A percentile compares a stretch with the other conserved stretches of the same genome.
These are phyloP conservation scores for Eupelmus urozonus DNA, from an alignment of 2,888 invertebrate genomes.

Conservation along the genomic window DNA sequence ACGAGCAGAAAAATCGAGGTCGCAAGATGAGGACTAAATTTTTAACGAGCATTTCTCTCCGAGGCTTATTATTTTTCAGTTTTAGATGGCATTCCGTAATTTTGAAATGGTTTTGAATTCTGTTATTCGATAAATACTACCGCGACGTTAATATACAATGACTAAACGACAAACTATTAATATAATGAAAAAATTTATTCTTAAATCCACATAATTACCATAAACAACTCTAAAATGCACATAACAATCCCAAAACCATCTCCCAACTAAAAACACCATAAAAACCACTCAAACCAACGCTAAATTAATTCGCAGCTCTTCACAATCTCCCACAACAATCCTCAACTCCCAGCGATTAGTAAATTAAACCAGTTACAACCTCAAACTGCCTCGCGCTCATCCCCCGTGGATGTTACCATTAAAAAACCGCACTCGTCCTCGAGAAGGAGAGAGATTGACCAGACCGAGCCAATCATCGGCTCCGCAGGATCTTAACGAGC, in stretches of 20 bases:
- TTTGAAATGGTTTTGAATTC: too few species aligned
- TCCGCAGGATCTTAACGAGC: too few species aligned
- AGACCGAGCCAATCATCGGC: background rate
- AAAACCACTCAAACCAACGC: background rate
- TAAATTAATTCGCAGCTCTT: background rate
- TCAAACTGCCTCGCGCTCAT: background rate
- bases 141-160: too few species aligned
- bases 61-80: background rate
- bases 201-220: too few species aligned
- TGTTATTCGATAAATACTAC: too few species aligned
- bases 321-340: background rate
- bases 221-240: too few species aligned
- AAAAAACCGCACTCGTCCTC: conserved; percentile 17
- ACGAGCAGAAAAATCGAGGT: conserved; percentile 21
- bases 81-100: background rate
- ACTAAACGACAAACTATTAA: too few species aligned
- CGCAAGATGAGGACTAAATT: background rate
- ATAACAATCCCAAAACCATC: too few species aligned
- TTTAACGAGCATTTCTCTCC: too few species aligned
- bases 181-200: too few species aligned
- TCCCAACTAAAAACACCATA: too few species aligned
- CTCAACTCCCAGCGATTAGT: background rate
- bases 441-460: background rate
- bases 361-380: conserved; percentile 22
- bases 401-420: background rate